Evolutionary conservation across 2,113 vertebrate species (phyloP), one percentile per base, ranked within the genome.

Genomic region (Cardinalis cardinalis): DNA sequence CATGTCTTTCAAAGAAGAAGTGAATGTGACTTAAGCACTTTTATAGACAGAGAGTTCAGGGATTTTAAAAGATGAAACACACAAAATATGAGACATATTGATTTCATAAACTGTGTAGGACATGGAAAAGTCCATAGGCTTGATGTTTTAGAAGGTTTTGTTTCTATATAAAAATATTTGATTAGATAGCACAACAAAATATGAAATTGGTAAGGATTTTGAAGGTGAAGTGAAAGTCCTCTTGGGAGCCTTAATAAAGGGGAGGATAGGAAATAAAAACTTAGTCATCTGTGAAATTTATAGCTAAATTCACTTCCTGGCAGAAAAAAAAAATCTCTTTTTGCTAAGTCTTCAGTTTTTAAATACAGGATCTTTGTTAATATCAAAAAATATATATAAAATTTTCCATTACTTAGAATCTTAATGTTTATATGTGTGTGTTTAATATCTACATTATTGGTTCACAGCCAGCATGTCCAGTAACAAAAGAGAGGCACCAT

Each of bases 301-400:
- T 8, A 44, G 2, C 5, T 63, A 31, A 44, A 18, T 73, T 75
- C 26, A 38, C 5, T 63, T 87, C 7, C 25, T 69, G 12, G 12
- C 5, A 6, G 3, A 3, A 3, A 8, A 34, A 34, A 71, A 64
- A 55, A 18, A n/a, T 20, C 1, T 0, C 1, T 24, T 73, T 83
- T 61, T 65, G 8, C 29, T n/a, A 69, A 41, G 32, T 40, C 10
- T 69, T 15, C 2, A 6, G 2, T 34, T 80, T 80, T 77, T 5
- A 81, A 86, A 77, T 10, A 18, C 8, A 65, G 44, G 7, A 36
- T 48, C n/a, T 83, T 88, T 1, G 5, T 49, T 60, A 36, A 12
- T 21, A 36, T 31, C 7, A 72, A 14, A 65, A 18, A 72, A 56
- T 55, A 51, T 10, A 18, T 1, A 40, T 32, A 32, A 63, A 64